These are phyloP conservation scores for Lithobates sylvaticus DNA, from an alignment of 2,797 vertebrate species.

Conservation along the genomic window DNA sequence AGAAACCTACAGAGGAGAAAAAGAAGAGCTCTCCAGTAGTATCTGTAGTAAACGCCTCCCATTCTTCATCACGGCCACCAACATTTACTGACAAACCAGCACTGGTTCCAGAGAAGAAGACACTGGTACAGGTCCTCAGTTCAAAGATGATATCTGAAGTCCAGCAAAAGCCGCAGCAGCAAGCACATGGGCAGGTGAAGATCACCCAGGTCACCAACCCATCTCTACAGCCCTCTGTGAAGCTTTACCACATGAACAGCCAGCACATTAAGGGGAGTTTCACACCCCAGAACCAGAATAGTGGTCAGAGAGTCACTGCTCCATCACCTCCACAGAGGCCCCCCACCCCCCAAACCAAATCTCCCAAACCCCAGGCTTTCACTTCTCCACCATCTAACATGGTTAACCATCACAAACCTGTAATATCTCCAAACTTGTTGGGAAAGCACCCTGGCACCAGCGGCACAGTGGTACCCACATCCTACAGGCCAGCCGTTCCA, in stretches of 20 bases:
- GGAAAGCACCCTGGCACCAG: slow-evolving; percentile 72
- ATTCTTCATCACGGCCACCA: slow-evolving; percentile 78
- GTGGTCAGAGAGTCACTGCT: slow-evolving; percentile 73
- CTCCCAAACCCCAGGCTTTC: slow-evolving; percentile 76
- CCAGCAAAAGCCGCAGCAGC: slow-evolving; percentile 82
- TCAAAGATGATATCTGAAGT: slow-evolving; percentile 79
- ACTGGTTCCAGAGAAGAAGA: slow-evolving; percentile 78
- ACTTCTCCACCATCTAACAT: slow-evolving; percentile 67
- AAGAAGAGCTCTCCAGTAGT: slow-evolving; percentile 69
- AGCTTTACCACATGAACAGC: slow-evolving; percentile 75
- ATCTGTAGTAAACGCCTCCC: slow-evolving; percentile 64
- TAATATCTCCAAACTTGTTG: slow-evolving; percentile 63
- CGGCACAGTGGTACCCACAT: slow-evolving; percentile 67
- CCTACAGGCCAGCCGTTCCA: slow-evolving; percentile 75
- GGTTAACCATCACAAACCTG: slow-evolving; percentile 71
- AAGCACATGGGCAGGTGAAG: slow-evolving; percentile 63
- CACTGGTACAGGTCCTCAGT: slow-evolving; percentile 73
- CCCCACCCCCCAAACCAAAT: slow-evolving; percentile 76
- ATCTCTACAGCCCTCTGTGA: slow-evolving; percentile 67
- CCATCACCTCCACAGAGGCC: slow-evolving; percentile 74
- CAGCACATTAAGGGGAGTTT: slow-evolving; percentile 77
- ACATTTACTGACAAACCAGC: slow-evolving; percentile 84
- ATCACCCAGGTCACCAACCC: not conserved
- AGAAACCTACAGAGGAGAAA: slow-evolving; percentile 77
- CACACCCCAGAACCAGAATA: slow-evolving; percentile 66